A percentile compares a stretch with the other conserved stretches of the same genome.
phyloP scores from a whole-genome alignment of 2,113 vertebrate genomes.

The Cephalopholis sonnerati region DNA sequence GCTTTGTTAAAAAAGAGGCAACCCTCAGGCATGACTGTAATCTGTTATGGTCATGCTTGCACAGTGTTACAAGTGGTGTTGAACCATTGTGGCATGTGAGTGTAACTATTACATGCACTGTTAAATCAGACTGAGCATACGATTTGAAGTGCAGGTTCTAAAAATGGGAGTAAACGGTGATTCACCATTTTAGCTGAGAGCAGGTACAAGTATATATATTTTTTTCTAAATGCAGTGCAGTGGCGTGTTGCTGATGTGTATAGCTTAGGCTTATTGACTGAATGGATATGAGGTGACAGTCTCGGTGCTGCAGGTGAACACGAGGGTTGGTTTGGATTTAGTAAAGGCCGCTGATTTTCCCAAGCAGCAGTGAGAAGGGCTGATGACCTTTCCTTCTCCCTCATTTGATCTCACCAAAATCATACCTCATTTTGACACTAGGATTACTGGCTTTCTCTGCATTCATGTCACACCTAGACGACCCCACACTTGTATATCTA shows the following conservation, averaged over 20 bases:
- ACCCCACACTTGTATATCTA: constrained; percentile 13
- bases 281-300: constrained; percentile 22
- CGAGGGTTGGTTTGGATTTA: constrained; percentile 17
- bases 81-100: neutral
- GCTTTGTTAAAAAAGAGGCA: neutral
- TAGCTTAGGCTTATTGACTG: constrained; percentile 1
- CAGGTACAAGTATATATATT: neutral
- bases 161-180: neutral
- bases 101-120: neutral
- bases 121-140: neutral
- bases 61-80: neutral
- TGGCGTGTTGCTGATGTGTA: neutral
- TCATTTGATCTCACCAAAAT: constrained; percentile 48
- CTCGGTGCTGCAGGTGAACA: constrained; percentile 16
- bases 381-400: constrained; percentile 34
- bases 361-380: constrained; percentile 38
- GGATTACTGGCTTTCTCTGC: constrained; percentile 23
- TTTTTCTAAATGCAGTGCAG: neutral
- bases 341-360: constrained; percentile 23
- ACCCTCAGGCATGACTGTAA: neutral
- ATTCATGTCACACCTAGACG: constrained; percentile 31
- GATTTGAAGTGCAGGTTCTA: neutral
- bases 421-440: constrained; percentile 31
- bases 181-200: neutral
- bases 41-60: neutral